Conservation (phyloP, 2,888 invertebrate species). For the Arrhopalites spinosus region DNA sequence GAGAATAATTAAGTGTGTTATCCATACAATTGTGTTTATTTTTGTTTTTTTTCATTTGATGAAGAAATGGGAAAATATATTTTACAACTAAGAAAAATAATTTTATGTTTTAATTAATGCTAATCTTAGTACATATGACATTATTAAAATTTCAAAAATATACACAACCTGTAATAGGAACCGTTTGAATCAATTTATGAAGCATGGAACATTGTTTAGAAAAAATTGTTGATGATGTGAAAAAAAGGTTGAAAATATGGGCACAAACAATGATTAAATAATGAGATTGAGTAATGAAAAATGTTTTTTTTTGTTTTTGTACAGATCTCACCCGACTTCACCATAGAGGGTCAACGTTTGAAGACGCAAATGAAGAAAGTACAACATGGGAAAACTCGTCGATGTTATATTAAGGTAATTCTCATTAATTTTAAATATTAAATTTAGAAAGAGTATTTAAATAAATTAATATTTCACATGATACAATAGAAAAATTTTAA, state of each 20-base stretch:
- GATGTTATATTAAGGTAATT: too few species aligned
- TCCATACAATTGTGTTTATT: too few species aligned
- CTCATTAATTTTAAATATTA: too few species aligned
- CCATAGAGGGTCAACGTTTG: constrained; percentile 55
- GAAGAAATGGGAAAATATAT: background rate
- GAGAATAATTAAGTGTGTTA: too few species aligned
- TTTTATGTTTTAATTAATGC: background rate
- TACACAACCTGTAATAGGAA: too few species aligned
- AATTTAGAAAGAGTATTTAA: too few species aligned
- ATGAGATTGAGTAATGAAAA: background rate
- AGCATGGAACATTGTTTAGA: background rate
- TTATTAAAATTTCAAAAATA: too few species aligned
- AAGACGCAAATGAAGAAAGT: constrained; percentile 53
- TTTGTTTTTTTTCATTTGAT: too few species aligned
- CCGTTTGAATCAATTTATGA: background rate
- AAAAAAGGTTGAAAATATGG: background rate
- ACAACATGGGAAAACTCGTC: constrained; percentile 50
- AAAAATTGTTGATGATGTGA: background rate
- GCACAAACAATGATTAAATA: background rate
- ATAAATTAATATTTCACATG: too few species aligned
- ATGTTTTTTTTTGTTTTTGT: constrained; percentile 28
- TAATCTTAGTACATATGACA: background rate
- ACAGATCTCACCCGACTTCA: constrained; percentile 56
- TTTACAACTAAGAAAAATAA: too few species aligned
- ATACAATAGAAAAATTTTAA: too few species aligned